Evolutionary conservation across 2,888 invertebrate species (phyloP), one percentile per base, ranked within the genome.

Genomic region (Aricia artaxerxes): DNA sequence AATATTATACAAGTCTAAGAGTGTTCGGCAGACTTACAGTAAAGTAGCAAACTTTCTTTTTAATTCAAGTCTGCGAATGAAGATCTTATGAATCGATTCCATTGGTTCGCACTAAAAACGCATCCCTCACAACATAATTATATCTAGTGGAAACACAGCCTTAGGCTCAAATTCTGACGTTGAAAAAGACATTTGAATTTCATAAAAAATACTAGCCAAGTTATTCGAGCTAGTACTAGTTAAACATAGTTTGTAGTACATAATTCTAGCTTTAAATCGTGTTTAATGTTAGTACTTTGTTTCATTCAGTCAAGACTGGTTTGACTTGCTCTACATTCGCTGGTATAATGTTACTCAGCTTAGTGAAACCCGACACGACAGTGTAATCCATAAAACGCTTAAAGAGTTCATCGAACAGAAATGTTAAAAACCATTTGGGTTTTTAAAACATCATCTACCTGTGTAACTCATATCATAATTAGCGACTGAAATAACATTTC

Each of bases 251-350:
- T 2, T 35, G 11, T 35, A 69, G 24, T 9, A 64, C 31, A 24
- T 64, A 11, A 69, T 5, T 35, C 13, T 31, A 9, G 11, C 64
- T 31, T 64, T 64, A 64, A 31, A 49, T 49, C 49, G 9, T 49
- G 49, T 49, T 64, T 31, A 4, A 3, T 69, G 69, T 35, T 35
- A 69, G 35, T 69, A 35, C 5, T 69, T 69, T 69, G 13, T 69
- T 49, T 75, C 9, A 49, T 75, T 49, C 75, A 40, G n/a, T 73
- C 44, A 49, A 44, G 31, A 75, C 75, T 75, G 31, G 75, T 75
- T 75, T 75, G 75, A 49, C 75, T 24, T 75, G 75, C 49, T 75
- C 75, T 44, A 75, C 75, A 75, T 75, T 75, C 24, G 24, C 49
- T 24, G 75, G 75, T 75, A 31, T 75, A 75, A 38, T 24, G 75